Evolutionary conservation across 2,888 invertebrate genomes (phyloP), one percentile per base, ranked within the genome.

Genomic region (Stenurella melanura): DNA sequence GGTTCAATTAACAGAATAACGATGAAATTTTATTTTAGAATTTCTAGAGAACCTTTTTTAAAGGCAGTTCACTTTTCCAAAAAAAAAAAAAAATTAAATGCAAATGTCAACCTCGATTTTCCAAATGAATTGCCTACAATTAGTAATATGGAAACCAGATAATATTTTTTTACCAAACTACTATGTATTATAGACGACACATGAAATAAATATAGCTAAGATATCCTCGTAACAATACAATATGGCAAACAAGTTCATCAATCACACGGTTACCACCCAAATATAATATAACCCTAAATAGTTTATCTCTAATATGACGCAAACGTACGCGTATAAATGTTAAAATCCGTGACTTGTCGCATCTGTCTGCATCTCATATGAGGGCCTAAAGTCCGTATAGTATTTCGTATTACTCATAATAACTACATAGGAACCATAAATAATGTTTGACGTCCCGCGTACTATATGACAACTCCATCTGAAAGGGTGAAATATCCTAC

Each of bases 401-500:
- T 63, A 74, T 67, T 71, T 71, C 68, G 77, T 77, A 82, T 82
- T 83, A 82, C 83, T 83, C 83, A 84, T 81, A 83, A 83, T 82
- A 80, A 83, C 81, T 81, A 81, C 76, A 72, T 58, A 75, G 72
- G 67, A 78, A 82, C 79, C 83, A 85, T 85, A 85, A 85, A 85
- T 84, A 84, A 84, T 71, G 79, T 83, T 83, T 82, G 81, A 80
- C 83, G 78, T 80, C 79, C 79, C 76, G 79, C 75, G 77, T 74
- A 17, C 70, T 80, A 81, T 81, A 83, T 86, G 87, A 87, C 87
- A 87, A 85, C 87, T 87, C 84, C 83, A 87, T 87, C 85, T 79
- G 83, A 85, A 87, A 86, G 85, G 86, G 87, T 85, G 86, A 80
- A 76, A 80, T 75, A 79, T 73, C 78, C 82, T 82, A 86, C 85